Base-by-base conservation (phyloP, 2,888 invertebrate species). In the Parelbella ahira region DNA sequence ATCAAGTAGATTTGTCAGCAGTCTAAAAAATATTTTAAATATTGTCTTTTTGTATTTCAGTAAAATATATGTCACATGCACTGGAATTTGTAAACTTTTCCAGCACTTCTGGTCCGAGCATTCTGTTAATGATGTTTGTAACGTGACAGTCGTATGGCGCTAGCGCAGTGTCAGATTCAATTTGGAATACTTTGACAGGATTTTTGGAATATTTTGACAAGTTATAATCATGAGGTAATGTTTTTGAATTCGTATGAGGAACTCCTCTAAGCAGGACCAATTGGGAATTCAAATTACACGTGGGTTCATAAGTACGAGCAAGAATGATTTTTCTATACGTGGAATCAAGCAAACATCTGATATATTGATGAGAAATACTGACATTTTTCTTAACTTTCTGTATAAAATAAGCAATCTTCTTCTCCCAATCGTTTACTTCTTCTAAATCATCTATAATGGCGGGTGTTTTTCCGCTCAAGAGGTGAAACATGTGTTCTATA, bases 211-310 rank as follows among this genome's bases (percentile, higher is more conserved):
- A 36, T 18, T 34, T 34, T 0, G 34, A 34, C 15, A 15, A 18
- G 9, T 24, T 24, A 18, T 34, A 34, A 18, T 34, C 34, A 9
- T 3, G 9, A 1, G 23, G 24, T 2, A 34, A 15, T 2, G 6
- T 6, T 24, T 9, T 13, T 24, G 34, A 24, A 24, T 45, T 44
- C 0, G 58, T 51, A 42, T 68, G 54, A 18, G 54, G 47, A 3
- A 54, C 46, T 0, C 68, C 65, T 45, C 61, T 71, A 20, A 76
- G 58, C 0, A 77, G 56, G 1, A 75, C 50, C n/a, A 76, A 15
- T 39, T 69, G 58, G 1, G 75, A 74, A 19, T 68, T 45, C 5
- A 75, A 36, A 27, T 57, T 61, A 0, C 68, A 53, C 2, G 52
- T 34, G 0, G 73, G 68, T 8, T 58, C 39, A 13, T 75, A 74